Base-by-base conservation (phyloP, 1,140 invertebrate species). In the Battus philenor region DNA sequence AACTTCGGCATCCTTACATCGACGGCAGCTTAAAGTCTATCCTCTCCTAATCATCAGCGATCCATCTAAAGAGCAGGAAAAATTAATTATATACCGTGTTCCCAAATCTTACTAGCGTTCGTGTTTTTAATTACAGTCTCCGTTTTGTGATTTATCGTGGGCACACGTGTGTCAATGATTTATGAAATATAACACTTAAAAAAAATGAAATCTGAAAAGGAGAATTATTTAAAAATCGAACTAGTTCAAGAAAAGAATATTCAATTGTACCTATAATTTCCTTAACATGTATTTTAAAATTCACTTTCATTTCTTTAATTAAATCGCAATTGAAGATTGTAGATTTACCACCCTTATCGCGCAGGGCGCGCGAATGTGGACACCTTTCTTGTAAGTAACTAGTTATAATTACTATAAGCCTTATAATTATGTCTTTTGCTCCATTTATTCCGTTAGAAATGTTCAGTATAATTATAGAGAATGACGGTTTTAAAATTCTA, bases 51-150 rank as follows among this genome's bases (percentile, higher is more conserved):
- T 79, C 69, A 74, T 71, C 69, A 68, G 67, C 69, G 68, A 81
- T 82, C 79, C 78, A 74, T 81, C 77, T 77, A 70, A 72, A 51
- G 68, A 83, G 76, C 78, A 50, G 57, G 59, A 66, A 67, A 72
- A 78, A 79, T 79, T 85, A 85, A 85, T 82, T 82, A 81, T 71
- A 82, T 54, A 66, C 60, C 63, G 47, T 61, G 60, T 58, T 66
- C 59, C 67, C 59, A 66, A 74, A 76, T 71, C 61, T 73, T 75
- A 68, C 63, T 71, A 62, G 50, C 59, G 63, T 75, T 75, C 67
- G 63, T 72, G 55, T 48, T 76, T 82, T 84, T 84, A 85, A 85
- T 85, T 85, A 82, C 54, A 63, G 48, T 49, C 46, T 72, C 47
- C 54, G 46, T 66, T 59, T 39, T 34, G 50, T 82, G 76, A 84